Conservation (phyloP, 2,113 vertebrate genomes). For the Catharus minimus region DNA sequence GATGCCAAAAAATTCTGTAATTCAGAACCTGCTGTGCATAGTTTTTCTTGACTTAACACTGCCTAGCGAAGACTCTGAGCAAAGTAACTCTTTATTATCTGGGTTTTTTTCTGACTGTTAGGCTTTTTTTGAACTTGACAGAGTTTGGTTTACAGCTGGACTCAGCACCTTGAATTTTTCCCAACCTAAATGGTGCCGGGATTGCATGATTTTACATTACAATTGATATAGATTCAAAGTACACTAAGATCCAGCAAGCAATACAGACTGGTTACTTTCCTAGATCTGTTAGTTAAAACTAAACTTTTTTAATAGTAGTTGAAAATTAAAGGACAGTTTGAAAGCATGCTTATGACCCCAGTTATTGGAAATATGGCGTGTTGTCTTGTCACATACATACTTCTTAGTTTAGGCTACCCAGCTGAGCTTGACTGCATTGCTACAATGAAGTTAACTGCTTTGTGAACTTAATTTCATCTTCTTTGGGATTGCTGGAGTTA, state of each 20-base stretch:
- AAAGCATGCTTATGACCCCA: conserved; percentile 9
- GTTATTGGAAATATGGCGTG: conserved; percentile 16
- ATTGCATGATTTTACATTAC: neutral
- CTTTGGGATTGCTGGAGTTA: neutral
- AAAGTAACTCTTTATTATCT: neutral
- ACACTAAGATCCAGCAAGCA: neutral
- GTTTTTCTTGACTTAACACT: neutral
- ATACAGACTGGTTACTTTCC: neutral
- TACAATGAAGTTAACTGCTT: neutral
- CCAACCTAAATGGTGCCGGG: neutral
- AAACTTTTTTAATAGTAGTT: conserved; percentile 15
- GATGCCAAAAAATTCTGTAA: rapidly evolving
- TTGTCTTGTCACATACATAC: neutral
- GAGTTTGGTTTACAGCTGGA: neutral
- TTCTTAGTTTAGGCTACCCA: conserved; percentile 13
- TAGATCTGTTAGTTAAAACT: neutral
- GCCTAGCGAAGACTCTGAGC: neutral
- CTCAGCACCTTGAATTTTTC: neutral
- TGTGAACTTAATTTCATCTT: neutral
- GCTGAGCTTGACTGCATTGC: neutral
- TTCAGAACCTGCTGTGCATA: neutral
- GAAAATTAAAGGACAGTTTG: conserved; percentile 30
- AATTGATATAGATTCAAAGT: neutral
- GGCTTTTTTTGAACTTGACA: neutral
- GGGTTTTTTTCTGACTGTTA: neutral